Conservation (phyloP, 2,888 invertebrate species). For the Prosopocoilus inquinatus region DNA sequence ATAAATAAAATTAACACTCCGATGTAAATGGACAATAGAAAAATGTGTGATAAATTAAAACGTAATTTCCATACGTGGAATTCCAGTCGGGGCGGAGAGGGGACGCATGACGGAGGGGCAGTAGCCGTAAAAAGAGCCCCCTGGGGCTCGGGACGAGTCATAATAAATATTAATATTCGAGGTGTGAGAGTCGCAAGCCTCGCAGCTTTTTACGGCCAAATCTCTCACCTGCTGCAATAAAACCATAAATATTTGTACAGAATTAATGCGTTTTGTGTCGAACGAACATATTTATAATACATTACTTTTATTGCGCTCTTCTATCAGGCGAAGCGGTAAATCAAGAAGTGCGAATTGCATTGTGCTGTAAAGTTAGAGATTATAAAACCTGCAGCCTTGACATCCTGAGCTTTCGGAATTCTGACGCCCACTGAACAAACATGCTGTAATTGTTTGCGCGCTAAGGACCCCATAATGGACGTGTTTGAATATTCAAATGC, state of each 20-base stretch:
- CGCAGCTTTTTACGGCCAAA: constrained; percentile 33
- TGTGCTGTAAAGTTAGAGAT: too few relatives aligned
- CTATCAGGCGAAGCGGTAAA: constrained; percentile 20
- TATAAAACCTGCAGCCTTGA: too few relatives aligned
- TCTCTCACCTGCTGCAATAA: constrained; percentile 50
- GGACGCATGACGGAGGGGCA: constrained; percentile 42
- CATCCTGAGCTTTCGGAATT: too few relatives aligned
- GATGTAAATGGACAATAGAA: constrained; percentile 48
- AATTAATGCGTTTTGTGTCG: constrained; percentile 47
- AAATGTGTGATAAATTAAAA: constrained; percentile 50
- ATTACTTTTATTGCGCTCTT: constrained; percentile 39
- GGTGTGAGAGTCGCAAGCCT: constrained; percentile 45
- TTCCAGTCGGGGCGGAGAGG: constrained; percentile 38
- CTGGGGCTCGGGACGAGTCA: constrained; percentile 46
- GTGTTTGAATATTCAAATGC: too few relatives aligned
- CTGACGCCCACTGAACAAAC: too few relatives aligned
- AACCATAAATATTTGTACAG: constrained; percentile 51
- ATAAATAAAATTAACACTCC: constrained; percentile 51
- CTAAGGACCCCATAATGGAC: too few relatives aligned
- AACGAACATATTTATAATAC: constrained; percentile 36
- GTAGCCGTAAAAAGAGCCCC: constrained; percentile 49
- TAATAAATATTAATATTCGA: constrained; percentile 52
- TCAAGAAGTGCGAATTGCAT: too few relatives aligned
- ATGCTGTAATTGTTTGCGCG: too few relatives aligned
- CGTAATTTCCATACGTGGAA: constrained; percentile 50